Evolutionary conservation across 2,113 vertebrate species (phyloP).

Genomic region (Heliornis fulica): DNA sequence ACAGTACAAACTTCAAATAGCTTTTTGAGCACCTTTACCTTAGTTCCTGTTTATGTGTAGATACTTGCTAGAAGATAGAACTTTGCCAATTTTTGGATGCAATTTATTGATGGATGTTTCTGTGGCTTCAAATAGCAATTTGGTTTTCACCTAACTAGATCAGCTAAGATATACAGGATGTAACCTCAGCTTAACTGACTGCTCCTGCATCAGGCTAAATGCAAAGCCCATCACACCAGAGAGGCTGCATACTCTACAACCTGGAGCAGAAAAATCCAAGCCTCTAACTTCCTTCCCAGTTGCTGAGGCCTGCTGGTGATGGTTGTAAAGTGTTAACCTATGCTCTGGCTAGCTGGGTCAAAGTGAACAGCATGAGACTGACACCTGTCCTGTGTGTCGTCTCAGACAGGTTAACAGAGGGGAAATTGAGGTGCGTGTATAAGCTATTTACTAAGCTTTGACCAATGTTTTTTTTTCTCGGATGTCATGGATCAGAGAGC

Average conservation of each 20-base stretch:
- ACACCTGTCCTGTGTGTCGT: not conserved
- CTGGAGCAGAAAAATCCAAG: not conserved
- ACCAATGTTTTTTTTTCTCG: not conserved
- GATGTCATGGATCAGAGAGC: not conserved
- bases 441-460: not conserved
- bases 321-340: not conserved
- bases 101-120: not conserved
- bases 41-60: not conserved
- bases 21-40: not conserved
- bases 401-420: not conserved
- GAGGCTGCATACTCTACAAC: not conserved
- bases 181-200: not conserved
- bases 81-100: not conserved
- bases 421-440: not conserved
- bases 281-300: not conserved
- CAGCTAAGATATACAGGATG: not conserved
- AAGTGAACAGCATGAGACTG: not conserved
- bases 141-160: not conserved
- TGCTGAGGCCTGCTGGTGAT: not conserved
- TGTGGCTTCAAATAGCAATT: not conserved
- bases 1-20: not conserved
- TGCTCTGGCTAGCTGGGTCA: not conserved
- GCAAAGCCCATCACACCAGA: not conserved
- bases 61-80: not conserved
- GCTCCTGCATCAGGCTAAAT: not conserved